Conservation (phyloP, 2,797 vertebrate genomes). For the Lindbergichthys nudifrons region DNA sequence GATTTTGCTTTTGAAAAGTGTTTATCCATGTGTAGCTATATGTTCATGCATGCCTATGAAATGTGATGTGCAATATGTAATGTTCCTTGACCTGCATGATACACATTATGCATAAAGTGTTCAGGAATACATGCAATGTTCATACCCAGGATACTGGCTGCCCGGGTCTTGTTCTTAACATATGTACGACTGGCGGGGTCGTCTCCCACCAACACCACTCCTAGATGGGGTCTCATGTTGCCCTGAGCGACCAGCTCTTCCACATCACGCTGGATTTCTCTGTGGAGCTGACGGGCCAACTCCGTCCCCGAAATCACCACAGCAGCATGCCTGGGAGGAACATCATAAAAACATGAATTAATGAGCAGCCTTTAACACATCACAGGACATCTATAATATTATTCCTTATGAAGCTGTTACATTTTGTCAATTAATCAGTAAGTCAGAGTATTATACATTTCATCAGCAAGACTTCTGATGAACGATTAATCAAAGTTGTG, state of each 20-base stretch:
- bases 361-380: neutral
- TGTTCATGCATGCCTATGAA: slow-evolving; percentile 9
- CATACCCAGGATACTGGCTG: slow-evolving; percentile 87
- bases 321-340: slow-evolving; percentile 79
- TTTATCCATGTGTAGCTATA: slow-evolving; percentile 11
- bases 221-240: slow-evolving; percentile 92
- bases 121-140: slow-evolving; percentile 18
- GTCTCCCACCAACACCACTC: slow-evolving; percentile 92
- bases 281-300: slow-evolving; percentile 89
- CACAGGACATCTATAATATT: neutral
- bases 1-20: neutral
- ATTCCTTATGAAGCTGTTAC: neutral
- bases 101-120: neutral
- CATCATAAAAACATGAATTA: slow-evolving; percentile 10
- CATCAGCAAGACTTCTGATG: neutral
- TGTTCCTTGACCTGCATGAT: slow-evolving; percentile 3
- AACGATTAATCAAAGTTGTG: neutral
- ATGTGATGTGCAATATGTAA: neutral
- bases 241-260: slow-evolving; percentile 87
- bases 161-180: slow-evolving; percentile 92
- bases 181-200: slow-evolving; percentile 92
- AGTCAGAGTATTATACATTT: too few relatives aligned
- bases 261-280: slow-evolving; percentile 89
- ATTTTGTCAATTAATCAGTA: neutral
- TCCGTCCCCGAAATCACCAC: slow-evolving; percentile 91